Evolutionary conservation across 2,888 invertebrate genomes (phyloP), one percentile per base, ranked within the genome.

Genomic region (Carcina quercana): DNA sequence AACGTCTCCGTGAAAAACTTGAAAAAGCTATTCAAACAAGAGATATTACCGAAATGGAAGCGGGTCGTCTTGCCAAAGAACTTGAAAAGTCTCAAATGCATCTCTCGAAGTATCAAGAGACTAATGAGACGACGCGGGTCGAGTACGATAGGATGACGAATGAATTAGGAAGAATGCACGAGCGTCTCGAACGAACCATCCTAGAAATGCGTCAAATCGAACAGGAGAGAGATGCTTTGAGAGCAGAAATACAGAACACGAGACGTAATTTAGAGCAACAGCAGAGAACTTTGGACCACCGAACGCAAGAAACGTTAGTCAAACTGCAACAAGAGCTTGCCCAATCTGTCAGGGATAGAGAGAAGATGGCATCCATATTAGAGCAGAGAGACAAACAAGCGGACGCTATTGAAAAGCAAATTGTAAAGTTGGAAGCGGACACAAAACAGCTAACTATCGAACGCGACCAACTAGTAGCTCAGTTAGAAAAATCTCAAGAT

Each of bases 401-500:
- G 5, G 92, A 92, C 38, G 93, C 94, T 35, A 87, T 94, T 44
- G 94, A 95, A 69, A 94, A 94, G 63, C 91, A 94, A 60, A 89
- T 94, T 47, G 90, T 91, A 30, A 95, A 95, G 68, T 79, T 94
- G 49, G 95, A 96, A 65, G 88, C 89, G 1, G 95, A 96, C 44
- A 89, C 93, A 34, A 94, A 94, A 56, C 94, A 95, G 67, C 68
- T 96, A 53, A 92, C 93, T 11, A 88, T 92, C 43, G 96, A 96
- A 66, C 71, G 94, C 28, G 95, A 96, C 65, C 95, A 96, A 69
- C 72, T 96, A 41, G 94, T 95, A 1, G 89, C 92, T 43, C 96
- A 96, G 66, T 68, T 96, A 60, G 95, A 96, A 69, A 96, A 96
- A 76, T 95, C 94, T 24, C 96, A 96, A 67, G 95, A 95, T 50